Evolutionary conservation across 2,888 invertebrate species (phyloP).

Genomic region (Amorpha juglandis): DNA sequence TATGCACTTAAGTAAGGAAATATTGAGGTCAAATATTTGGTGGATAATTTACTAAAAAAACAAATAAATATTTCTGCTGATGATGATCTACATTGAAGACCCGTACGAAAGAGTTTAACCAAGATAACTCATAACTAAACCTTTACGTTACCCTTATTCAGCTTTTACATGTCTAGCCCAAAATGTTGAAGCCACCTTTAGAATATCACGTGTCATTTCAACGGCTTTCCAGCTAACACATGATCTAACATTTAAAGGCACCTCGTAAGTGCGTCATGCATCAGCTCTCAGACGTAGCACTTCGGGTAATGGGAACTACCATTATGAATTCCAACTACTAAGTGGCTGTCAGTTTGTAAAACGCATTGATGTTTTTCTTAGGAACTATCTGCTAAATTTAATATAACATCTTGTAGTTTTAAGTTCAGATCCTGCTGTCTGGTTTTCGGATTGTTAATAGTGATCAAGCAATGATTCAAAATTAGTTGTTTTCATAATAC

Average conservation of each 20-base stretch:
- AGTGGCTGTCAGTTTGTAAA: conserved; percentile 67
- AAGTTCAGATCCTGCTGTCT: too few species aligned
- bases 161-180: neutral
- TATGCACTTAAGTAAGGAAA: too few species aligned
- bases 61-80: neutral
- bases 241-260: conserved; percentile 52
- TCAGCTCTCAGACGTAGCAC: conserved; percentile 61
- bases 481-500: too few species aligned
- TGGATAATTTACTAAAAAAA: too few species aligned
- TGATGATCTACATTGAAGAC: too few species aligned
- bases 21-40: too few species aligned
- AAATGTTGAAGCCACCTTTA: neutral
- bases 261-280: conserved; percentile 66
- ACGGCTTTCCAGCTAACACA: conserved; percentile 36
- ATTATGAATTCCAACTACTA: conserved; percentile 78
- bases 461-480: too few species aligned
- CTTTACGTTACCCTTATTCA: neutral
- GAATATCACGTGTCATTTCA: conserved; percentile 25
- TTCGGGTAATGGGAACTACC: conserved; percentile 75
- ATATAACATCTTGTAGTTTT: neutral
- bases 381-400: neutral
- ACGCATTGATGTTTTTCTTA: conserved; percentile 59
- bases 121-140: too few species aligned
- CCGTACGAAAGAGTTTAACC: too few species aligned
- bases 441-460: too few species aligned